Percentiles rank a stretch among this genome's conserved stretches.
phyloP scores from a whole-genome alignment of 1,140 invertebrate genomes.

The Argopecten irradians region DNA sequence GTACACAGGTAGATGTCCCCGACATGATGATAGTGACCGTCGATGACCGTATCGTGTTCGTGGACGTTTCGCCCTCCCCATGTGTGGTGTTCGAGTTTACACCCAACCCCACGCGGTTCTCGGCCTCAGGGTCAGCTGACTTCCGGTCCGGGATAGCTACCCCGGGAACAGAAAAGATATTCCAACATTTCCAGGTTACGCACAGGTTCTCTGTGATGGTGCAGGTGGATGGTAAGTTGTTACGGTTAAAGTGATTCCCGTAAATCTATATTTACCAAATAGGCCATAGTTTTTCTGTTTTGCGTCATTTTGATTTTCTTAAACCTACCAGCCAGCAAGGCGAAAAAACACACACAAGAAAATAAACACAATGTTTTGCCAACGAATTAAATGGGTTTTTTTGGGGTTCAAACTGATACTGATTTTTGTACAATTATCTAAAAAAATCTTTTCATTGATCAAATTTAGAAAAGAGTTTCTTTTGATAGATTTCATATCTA shows the following conservation, averaged over 20 bases:
- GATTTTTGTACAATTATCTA: too few relatives aligned
- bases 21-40: neutral
- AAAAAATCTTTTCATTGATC: too few relatives aligned
- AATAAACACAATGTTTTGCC: too few relatives aligned
- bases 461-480: too few relatives aligned
- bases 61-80: neutral
- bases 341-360: too few relatives aligned
- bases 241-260: neutral
- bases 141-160: neutral
- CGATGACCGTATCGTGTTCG: neutral
- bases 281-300: too few relatives aligned
- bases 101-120: neutral
- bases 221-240: neutral
- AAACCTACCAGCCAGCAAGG: too few relatives aligned
- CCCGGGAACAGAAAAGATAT: neutral
- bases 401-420: too few relatives aligned
- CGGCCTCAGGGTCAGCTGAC: neutral
- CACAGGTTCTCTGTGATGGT: constrained; percentile 26
- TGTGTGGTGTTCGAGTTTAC: neutral
- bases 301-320: too few relatives aligned
- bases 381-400: too few relatives aligned
- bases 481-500: too few relatives aligned
- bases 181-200: constrained; percentile 30
- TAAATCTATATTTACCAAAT: too few relatives aligned
- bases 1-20: neutral